These are phyloP conservation scores for Ennomos fuscantarius DNA, from an alignment of 2,888 invertebrate species.

Conservation along the genomic window DNA sequence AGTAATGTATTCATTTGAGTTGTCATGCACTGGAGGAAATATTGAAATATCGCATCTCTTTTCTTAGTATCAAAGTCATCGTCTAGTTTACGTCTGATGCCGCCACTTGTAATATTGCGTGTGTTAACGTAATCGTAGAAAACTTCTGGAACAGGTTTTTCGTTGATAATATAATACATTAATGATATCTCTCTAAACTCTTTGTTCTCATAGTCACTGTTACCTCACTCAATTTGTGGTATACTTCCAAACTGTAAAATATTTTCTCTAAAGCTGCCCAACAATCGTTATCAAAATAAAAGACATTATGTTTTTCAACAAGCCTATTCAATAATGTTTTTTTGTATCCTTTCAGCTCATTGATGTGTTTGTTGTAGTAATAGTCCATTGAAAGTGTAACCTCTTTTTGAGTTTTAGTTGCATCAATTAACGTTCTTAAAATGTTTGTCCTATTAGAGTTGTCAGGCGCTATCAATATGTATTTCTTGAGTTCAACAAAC, in stretches of 20 bases:
- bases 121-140: constrained; percentile 5
- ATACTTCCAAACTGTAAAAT: constrained; percentile 22
- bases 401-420: constrained; percentile 44
- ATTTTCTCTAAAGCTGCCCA: constrained; percentile 30
- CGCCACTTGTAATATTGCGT: not conserved
- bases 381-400: constrained; percentile 46
- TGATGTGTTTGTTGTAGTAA: constrained; percentile 44
- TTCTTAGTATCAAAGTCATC: constrained; percentile 4
- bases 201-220: not conserved
- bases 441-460: constrained; percentile 23
- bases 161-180: constrained; percentile 23
- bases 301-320: constrained; percentile 15
- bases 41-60: constrained; percentile 23
- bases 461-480: constrained; percentile 13
- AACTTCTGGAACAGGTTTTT: constrained; percentile 23
- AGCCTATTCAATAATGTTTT: constrained; percentile 18
- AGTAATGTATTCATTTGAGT: not conserved
- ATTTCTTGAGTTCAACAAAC: constrained; percentile 30
- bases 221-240: not conserved
- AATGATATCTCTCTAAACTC: constrained; percentile 13
- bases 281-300: constrained; percentile 25
- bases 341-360: constrained; percentile 23
- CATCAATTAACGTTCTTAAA: constrained; percentile 40
- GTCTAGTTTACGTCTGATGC: not conserved
- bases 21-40: constrained; percentile 15